Evolutionary conservation across 2,888 invertebrate species (phyloP), one percentile per base, ranked within the genome.

Genomic region (Eubasilissa splendida): DNA sequence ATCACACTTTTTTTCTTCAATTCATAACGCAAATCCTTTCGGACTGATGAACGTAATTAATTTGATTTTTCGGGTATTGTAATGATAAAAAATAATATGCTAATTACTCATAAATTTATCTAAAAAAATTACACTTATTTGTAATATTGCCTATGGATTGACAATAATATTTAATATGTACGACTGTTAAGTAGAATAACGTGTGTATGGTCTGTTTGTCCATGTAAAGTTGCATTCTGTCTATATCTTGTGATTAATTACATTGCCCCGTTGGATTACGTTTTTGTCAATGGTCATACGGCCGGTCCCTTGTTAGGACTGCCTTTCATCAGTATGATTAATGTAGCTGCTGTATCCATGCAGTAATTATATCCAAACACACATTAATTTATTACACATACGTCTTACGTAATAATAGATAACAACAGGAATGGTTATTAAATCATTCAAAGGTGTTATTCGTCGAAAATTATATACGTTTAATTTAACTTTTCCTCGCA

Each of bases 261-360:
- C 68, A 14, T 52, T 68, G 71, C n/a, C 71, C 71, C 56, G 71
- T 73, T 73, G 56, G 71, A 73, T 73, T 73, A 73, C 11, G 71
- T 73, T 73, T 70, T 73, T 73, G 71, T 73, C 56, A 73, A 58
- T 58, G 22, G 42, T 12, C 31, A 58, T 73, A 33, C 71, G 71
- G 71, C 56, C 42, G 33, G 71, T 54, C 54, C 56, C 54, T 31
- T 63, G 63, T 63, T 22, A 22, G 22, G 22, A 22, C n/a, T 52
- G 42, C 68, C 10, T 68, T 50, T 52, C 68, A 68, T 50, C 68
- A n/a, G 42, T 53, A 52, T 73, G 71, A 73, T 73, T 73, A 73
- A 73, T 73, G 71, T 42, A 56, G 14, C 70, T 42, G 42, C 42
- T 42, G 31, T 56, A 33, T 73, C 42, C 71, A 54, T 42, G 71